These are phyloP conservation scores for Illadopsis cleaveri DNA, from an alignment of 2,113 vertebrate genomes.

Conservation along the genomic window DNA sequence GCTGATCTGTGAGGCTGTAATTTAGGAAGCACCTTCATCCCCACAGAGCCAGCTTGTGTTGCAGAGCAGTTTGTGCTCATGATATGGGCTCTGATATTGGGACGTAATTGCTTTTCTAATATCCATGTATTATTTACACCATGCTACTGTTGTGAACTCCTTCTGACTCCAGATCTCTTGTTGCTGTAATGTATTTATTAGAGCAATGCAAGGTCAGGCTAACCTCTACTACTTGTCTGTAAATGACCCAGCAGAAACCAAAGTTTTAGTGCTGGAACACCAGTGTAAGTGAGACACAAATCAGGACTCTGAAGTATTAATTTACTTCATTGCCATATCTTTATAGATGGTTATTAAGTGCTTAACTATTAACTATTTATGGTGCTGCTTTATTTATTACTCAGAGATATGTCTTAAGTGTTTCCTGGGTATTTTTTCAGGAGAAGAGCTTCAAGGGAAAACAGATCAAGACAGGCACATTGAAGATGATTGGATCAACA, in stretches of 20 bases:
- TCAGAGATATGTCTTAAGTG: not conserved
- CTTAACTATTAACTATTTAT: constrained; percentile 30
- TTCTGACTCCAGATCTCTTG: not conserved
- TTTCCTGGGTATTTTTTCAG: not conserved
- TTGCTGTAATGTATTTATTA: not conserved
- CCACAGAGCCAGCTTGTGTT: not conserved
- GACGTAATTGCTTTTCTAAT: constrained; percentile 29
- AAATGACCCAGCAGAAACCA: constrained; percentile 12
- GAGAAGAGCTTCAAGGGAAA: constrained; percentile 3
- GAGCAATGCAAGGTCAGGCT: not conserved
- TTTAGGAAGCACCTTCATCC: not conserved
- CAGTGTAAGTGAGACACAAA: not conserved
- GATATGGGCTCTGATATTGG: not conserved
- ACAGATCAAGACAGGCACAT: not conserved
- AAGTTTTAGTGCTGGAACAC: not conserved
- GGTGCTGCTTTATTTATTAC: constrained; percentile 24
- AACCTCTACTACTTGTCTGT: not conserved
- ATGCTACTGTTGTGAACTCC: constrained; percentile 1
- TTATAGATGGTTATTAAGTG: not conserved
- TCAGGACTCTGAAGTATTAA: not conserved
- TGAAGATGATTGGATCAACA: not conserved
- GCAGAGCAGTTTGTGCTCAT: not conserved
- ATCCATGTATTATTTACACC: constrained; percentile 46
- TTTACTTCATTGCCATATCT: constrained; percentile 10
- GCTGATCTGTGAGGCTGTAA: not conserved